Evolutionary conservation across 2,113 vertebrate species (phyloP).

Genomic region (Chaetodon trifascialis): DNA sequence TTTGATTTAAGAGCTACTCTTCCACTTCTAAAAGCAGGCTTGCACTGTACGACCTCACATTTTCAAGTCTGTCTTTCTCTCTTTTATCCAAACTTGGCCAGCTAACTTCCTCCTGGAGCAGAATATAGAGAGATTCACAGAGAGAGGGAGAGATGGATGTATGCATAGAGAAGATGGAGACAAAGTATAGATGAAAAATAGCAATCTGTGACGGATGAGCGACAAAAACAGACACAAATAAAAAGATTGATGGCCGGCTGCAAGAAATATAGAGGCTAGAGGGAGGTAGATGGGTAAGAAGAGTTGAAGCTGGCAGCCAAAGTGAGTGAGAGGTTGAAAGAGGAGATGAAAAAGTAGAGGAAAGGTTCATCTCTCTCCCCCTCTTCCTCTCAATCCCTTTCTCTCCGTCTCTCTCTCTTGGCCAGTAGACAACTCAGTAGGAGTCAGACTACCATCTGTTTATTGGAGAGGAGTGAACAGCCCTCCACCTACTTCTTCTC

Average conservation of each 20-base stretch:
- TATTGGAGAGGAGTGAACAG: conserved; percentile 58
- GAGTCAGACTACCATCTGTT: conserved; percentile 79
- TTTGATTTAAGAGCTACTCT: conserved; percentile 37
- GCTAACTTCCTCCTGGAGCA: conserved; percentile 36
- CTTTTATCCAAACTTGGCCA: conserved; percentile 56
- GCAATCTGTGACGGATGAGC: conserved; percentile 65
- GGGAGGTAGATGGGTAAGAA: conserved; percentile 31
- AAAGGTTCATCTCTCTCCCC: conserved; percentile 65
- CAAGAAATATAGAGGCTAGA: conserved; percentile 27
- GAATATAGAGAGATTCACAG: conserved; percentile 17
- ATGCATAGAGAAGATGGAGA: conserved; percentile 28
- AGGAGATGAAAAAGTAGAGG: conserved; percentile 70
- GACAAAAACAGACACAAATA: conserved; percentile 45
- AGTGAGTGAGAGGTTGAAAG: conserved; percentile 72
- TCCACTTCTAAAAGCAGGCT: conserved; percentile 15
- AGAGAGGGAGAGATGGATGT: conserved; percentile 36
- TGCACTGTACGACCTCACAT: conserved; percentile 41
- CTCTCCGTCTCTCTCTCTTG: conserved; percentile 63
- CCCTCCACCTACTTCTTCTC: conserved; percentile 42
- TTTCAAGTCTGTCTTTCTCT: conserved; percentile 14
- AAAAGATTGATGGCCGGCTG: conserved; percentile 46
- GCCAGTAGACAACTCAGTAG: conserved; percentile 77
- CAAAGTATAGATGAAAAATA: conserved; percentile 55
- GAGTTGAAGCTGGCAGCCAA: conserved; percentile 70
- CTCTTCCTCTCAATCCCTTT: conserved; percentile 45